A percentile compares a stretch with the other conserved stretches of the same genome.
These are phyloP conservation scores for Xestia c-nigrum DNA, from an alignment of 2,888 invertebrate genomes.

Conservation along the genomic window DNA sequence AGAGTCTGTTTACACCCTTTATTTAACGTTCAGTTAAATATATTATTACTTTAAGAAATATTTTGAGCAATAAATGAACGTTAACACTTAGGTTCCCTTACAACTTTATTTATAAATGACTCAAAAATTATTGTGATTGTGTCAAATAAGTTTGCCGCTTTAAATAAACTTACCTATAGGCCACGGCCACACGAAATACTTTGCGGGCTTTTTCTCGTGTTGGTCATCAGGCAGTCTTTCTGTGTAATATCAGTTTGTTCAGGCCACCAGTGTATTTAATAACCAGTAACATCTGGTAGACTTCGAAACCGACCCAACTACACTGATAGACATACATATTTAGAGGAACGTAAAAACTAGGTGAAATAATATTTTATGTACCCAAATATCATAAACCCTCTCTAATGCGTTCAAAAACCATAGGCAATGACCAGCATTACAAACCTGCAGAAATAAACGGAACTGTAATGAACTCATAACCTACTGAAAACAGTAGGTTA, in stretches of 20 bases:
- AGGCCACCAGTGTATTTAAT: not conserved
- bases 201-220: slow-evolving; percentile 18
- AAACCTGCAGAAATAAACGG: no score
- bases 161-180: slow-evolving; percentile 15
- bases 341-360: no score
- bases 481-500: no score
- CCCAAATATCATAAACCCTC: no score
- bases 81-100: not conserved
- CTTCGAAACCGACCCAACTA: not conserved
- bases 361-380: no score
- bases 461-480: no score
- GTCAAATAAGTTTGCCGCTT: not conserved
- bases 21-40: no score
- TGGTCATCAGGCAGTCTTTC: slow-evolving; percentile 23
- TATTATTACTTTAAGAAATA: no score
- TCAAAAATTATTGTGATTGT: not conserved
- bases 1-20: no score
- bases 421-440: no score
- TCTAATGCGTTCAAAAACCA: no score
- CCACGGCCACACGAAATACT: slow-evolving; percentile 21
- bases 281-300: not conserved
- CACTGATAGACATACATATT: no score
- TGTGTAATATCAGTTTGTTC: slow-evolving; percentile 31
- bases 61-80: not conserved
- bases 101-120: not conserved